Percentiles rank a stretch among this genome's conserved stretches.
phyloP scores from a whole-genome alignment of 1,140 invertebrate genomes.

The Ceratosolen fusciceps region DNA sequence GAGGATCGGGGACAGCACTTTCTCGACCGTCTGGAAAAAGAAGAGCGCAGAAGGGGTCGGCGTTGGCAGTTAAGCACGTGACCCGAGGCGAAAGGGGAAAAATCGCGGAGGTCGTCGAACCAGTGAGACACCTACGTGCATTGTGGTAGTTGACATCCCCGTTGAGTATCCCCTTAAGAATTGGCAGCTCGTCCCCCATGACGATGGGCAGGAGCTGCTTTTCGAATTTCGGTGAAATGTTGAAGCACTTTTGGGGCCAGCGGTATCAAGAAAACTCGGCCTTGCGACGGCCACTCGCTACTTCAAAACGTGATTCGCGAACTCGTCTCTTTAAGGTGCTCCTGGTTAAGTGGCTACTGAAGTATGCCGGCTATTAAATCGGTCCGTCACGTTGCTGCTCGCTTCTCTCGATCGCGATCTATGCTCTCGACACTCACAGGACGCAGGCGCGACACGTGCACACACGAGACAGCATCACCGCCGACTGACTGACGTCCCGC shows the following conservation, averaged over 20 bases:
- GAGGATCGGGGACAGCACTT: background rate
- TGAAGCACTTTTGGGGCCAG: conserved; percentile 9
- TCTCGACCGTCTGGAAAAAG: background rate
- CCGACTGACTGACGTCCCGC: conserved; percentile 76
- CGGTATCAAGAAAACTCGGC: background rate
- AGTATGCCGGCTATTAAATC: background rate
- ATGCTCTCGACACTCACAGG: conserved; percentile 2
- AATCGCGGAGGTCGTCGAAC: conserved; percentile 11
- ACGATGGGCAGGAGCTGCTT: conserved; percentile 54
- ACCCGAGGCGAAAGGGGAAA: background rate
- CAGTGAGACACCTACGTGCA: conserved; percentile 84
- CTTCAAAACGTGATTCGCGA: no score
- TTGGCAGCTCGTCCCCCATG: conserved; percentile 89
- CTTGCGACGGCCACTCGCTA: background rate
- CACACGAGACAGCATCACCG: conserved; percentile 72
- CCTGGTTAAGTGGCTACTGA: background rate
- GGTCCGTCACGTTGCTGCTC: background rate
- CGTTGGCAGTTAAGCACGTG: background rate
- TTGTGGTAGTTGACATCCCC: conserved; percentile 90
- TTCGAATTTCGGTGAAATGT: conserved; percentile 50
- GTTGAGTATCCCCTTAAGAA: conserved; percentile 89
- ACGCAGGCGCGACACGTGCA: conserved; percentile 62
- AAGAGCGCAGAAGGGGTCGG: no score
- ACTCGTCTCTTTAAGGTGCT: no score
- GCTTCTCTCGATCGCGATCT: conserved; percentile 30